Base-by-base conservation (phyloP, 2,888 invertebrate genomes). In the Hyles lineata region DNA sequence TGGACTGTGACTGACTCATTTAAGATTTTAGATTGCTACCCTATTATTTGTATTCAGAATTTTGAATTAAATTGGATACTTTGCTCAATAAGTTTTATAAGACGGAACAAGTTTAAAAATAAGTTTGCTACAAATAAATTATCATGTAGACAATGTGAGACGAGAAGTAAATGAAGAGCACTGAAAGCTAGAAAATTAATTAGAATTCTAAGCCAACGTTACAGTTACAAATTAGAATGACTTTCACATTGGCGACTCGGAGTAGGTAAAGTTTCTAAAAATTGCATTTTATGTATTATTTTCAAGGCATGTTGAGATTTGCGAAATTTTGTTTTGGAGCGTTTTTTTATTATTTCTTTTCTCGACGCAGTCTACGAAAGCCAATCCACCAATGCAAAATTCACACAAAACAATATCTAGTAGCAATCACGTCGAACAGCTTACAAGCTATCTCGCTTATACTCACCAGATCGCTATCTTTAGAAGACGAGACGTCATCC, bases 391-490 rank as follows among this genome's bases (percentile, higher is more conserved):
- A 43, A 67, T 62, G 32, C 32, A 19, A 55, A 55, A 55, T 55
- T 8, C 23, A 21, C 21, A 67, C 21, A 43, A 67, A 23, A 35
- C 4, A 21, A 25, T 15, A 50, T 63, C 35, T 21, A 43, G 3
- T 35, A 43, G 7, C n/a, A 50, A 29, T 9, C n/a, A 71, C 60
- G 21, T 50, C n/a, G 55, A 55, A 67, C 43, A 50, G 67, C 50
- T 23, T 67, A 43, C 25, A 50, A 67, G 50, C 67, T 61, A 52
- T n/a, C 29, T 62, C 71, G 32, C 62, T 32, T 23, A 77, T 76
- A 93, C 94, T 94, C 88, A 94, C 94, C 94, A 94, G 85, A 80
- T 93, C 94, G 76, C 86, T 89, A 85, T 93, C 90, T 78, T 91
- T 92, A 80, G 91, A 86, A 70, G 88, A 78, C 15, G 85, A 82